Evolutionary conservation across 2,113 vertebrate species (phyloP), one percentile per base, ranked within the genome.

Genomic region (Alaudala cheleensis): DNA sequence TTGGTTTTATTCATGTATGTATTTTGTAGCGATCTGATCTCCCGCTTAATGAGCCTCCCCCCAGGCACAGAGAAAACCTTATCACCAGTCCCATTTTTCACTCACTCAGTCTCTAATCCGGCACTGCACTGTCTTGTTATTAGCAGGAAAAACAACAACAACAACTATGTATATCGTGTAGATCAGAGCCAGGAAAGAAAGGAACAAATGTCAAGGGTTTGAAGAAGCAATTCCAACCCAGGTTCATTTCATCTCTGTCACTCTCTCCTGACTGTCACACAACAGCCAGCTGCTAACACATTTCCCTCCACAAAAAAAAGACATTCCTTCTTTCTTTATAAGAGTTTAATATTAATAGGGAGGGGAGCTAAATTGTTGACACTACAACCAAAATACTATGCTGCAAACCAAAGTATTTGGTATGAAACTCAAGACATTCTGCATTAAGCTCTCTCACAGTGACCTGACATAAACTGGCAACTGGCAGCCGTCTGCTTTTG

Each of bases 401-500:
- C 96, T 91, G 80, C 65, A 79, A 95, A 95, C 69, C 40, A 8
- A 86, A 79, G 94, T 92, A 73, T 91, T 85, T 71, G 83, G 86
- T 91, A 77, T 72, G 95, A 74, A 95, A 96, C 87, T 84, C 78
- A 92, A 95, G 90, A 89, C 74, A 15, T 86, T 87, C 83, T 78
- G 97, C 97, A 98, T 98, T 97, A 98, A 98, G 98, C 98, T 98
- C 98, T 98, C 98, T 98, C 98, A 98, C 97, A 98, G 98, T 98
- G 98, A 99, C 99, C 99, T 98, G 97, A 97, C 98, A 98, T 98
- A 98, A 98, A 98, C 98, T 98, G 98, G 99, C 99, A 99, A 99
- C 98, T 98, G 99, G 98, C 98, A 96, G 98, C 99, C 98, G 98
- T 99, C 99, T 99, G 99, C 98, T 99, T 98, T 98, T 98, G 98